Evolutionary conservation across 2,888 invertebrate species (phyloP).

Genomic region (Electrophaes corylata): DNA sequence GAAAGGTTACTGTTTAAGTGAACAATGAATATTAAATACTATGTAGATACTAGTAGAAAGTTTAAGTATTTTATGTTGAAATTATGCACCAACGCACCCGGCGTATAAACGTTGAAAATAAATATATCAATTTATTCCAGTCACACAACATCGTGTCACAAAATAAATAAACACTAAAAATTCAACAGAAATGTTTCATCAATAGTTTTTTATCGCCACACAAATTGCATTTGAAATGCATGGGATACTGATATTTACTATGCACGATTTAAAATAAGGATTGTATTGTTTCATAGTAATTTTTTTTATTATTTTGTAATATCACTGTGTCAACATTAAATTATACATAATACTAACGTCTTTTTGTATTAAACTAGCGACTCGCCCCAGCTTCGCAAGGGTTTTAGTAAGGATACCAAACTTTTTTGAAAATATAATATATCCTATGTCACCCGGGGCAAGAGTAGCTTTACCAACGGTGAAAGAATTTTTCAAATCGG

Average conservation of each 20-base stretch:
- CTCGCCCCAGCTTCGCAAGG: no score
- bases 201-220: background rate
- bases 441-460: no score
- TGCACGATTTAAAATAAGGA: background rate
- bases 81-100: slow-evolving; percentile 10
- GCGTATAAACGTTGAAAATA: slow-evolving; percentile 2
- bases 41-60: background rate
- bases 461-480: no score
- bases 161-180: slow-evolving; percentile 12
- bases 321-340: no score
- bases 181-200: slow-evolving; percentile 1
- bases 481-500: no score
- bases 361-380: no score
- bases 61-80: background rate
- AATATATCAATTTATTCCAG: slow-evolving; percentile 1
- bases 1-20: no score
- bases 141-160: slow-evolving; percentile 5
- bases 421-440: no score
- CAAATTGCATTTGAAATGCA: background rate
- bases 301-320: no score
- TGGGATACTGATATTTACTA: background rate
- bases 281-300: no score
- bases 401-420: no score
- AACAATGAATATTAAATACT: background rate
- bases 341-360: no score